A percentile compares a stretch with the other conserved stretches of the same genome.
Evolutionary conservation across 2,113 vertebrate species (phyloP).

Genomic region (Tonatia bakeri): DNA sequence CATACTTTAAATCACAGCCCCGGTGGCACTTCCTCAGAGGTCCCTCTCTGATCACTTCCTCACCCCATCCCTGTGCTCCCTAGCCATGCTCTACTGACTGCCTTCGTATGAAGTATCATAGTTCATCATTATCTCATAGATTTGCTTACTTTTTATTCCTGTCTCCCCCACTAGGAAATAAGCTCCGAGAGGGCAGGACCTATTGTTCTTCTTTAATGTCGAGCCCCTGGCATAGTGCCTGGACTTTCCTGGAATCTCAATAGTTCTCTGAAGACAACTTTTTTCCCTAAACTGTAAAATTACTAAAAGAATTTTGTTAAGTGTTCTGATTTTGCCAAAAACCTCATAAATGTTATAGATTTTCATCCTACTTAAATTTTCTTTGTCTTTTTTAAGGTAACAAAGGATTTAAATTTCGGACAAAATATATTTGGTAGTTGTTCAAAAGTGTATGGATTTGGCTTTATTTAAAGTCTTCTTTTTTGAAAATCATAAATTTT

Average conservation of each 20-base stretch:
- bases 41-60: neutral
- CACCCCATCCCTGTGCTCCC: neutral
- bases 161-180: neutral
- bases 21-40: neutral
- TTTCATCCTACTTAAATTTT: neutral
- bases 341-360: neutral
- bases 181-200: neutral
- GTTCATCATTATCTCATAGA: neutral
- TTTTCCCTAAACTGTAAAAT: neutral
- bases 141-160: neutral
- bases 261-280: neutral
- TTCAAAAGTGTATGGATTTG: conserved; percentile 22
- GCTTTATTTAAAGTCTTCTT: neutral
- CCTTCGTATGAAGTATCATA: neutral
- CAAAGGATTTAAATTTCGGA: neutral
- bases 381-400: neutral
- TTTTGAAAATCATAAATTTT: conserved; percentile 5
- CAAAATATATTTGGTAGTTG: neutral
- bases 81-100: neutral
- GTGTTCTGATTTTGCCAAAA: neutral
- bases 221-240: neutral
- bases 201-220: neutral
- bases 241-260: neutral
- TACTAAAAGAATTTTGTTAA: neutral
- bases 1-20: neutral